A percentile compares a stretch with the other conserved stretches of the same genome.
phyloP scores from a whole-genome alignment of 2,113 vertebrate species.

The Elaphurus davidianus region DNA sequence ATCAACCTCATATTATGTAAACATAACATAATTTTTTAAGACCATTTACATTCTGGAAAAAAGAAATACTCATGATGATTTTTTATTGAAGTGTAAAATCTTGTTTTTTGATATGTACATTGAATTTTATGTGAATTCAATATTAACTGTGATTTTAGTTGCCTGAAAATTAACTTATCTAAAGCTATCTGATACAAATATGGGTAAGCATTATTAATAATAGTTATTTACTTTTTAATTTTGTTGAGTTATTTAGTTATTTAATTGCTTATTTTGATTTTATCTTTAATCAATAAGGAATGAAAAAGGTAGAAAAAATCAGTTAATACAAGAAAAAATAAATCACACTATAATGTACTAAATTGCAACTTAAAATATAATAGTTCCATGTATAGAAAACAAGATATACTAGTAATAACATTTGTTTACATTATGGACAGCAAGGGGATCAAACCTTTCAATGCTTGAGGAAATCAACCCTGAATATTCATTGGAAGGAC shows the following conservation, averaged over 20 bases:
- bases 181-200: background rate
- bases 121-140: background rate
- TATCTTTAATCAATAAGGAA: background rate
- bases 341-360: background rate
- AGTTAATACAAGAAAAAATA: background rate
- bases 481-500: too few relatives aligned
- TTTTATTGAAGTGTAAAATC: background rate
- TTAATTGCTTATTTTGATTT: background rate
- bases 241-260: background rate
- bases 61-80: background rate
- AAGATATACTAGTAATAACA: background rate
- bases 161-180: background rate
- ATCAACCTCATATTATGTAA: background rate
- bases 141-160: background rate
- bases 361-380: background rate
- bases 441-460: too few relatives aligned
- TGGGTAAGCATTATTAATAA: background rate
- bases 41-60: background rate
- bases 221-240: background rate
- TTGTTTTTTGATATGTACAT: background rate
- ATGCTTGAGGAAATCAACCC: too few relatives aligned
- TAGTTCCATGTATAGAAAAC: background rate
- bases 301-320: background rate
- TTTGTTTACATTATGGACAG: background rate
- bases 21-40: background rate